These are phyloP conservation scores for Oryctolagus cuniculus DNA, from an alignment of 2,113 vertebrate genomes.

Conservation along the genomic window DNA sequence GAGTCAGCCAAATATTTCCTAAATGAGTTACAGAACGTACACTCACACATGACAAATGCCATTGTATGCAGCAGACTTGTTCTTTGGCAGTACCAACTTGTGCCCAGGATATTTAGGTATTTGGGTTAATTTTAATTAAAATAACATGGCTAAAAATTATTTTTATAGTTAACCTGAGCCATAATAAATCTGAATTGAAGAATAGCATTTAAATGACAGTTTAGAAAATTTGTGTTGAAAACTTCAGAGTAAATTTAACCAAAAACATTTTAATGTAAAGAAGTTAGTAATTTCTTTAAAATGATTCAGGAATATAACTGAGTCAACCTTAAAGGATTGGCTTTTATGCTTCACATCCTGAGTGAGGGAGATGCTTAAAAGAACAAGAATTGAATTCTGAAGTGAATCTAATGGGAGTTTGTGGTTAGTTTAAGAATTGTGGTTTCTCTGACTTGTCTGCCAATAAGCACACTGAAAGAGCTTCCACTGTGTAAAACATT, in stretches of 20 bases:
- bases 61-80: constrained; percentile 68
- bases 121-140: constrained; percentile 57
- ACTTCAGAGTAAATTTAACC: constrained; percentile 51
- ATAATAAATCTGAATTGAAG: constrained; percentile 29
- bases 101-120: constrained; percentile 68
- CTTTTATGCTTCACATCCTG: not conserved
- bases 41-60: constrained; percentile 80
- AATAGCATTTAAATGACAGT: constrained; percentile 42
- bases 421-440: not conserved
- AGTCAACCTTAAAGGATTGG: not conserved
- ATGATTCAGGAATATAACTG: not conserved
- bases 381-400: not conserved
- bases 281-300: constrained; percentile 51
- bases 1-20: constrained; percentile 84
- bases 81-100: constrained; percentile 73
- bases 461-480: not conserved
- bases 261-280: constrained; percentile 43
- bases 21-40: constrained; percentile 75
- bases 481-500: not conserved
- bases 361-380: constrained; percentile 40
- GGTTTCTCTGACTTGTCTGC: not conserved
- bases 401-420: not conserved
- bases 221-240: constrained; percentile 58
- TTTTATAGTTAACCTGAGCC: constrained; percentile 48
- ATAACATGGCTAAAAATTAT: constrained; percentile 51